Conservation (phyloP, 2,888 invertebrate genomes). For the Diloba caeruleocephala region DNA sequence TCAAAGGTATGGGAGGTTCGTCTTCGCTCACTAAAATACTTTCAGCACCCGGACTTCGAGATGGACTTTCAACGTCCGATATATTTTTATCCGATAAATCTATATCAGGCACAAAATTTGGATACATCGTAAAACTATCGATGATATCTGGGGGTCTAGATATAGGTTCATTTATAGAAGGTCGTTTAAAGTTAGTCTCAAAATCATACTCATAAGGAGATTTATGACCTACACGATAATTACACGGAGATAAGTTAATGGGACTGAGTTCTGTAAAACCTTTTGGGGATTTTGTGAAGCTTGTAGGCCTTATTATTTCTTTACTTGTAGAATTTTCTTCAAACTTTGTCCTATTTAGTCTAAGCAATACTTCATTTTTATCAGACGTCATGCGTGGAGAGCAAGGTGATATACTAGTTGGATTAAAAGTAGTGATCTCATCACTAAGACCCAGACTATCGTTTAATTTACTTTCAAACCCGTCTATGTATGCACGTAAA, state of each 20-base stretch:
- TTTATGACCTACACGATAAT: constrained; percentile 58
- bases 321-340: constrained; percentile 59
- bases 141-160: constrained; percentile 82
- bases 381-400: constrained; percentile 57
- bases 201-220: constrained; percentile 70
- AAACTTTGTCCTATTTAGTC: constrained; percentile 63
- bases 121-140: constrained; percentile 83
- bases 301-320: constrained; percentile 63
- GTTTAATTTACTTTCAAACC: constrained; percentile 79
- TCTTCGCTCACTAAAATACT: constrained; percentile 87
- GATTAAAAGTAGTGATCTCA: constrained; percentile 58
- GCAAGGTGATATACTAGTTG: constrained; percentile 52
- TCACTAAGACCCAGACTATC: constrained; percentile 58
- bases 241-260: constrained; percentile 77
- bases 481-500: constrained; percentile 81
- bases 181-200: constrained; percentile 68
- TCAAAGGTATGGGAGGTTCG: constrained; percentile 85
- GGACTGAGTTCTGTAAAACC: constrained; percentile 76
- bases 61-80: constrained; percentile 80
- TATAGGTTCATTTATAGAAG: constrained; percentile 58
- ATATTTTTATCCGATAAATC: constrained; percentile 83
- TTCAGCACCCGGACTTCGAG: constrained; percentile 81
- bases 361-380: constrained; percentile 65
- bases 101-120: constrained; percentile 86
- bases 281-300: constrained; percentile 60